Base-by-base conservation (phyloP, 2,888 invertebrate species). In the Brenthis ino region DNA sequence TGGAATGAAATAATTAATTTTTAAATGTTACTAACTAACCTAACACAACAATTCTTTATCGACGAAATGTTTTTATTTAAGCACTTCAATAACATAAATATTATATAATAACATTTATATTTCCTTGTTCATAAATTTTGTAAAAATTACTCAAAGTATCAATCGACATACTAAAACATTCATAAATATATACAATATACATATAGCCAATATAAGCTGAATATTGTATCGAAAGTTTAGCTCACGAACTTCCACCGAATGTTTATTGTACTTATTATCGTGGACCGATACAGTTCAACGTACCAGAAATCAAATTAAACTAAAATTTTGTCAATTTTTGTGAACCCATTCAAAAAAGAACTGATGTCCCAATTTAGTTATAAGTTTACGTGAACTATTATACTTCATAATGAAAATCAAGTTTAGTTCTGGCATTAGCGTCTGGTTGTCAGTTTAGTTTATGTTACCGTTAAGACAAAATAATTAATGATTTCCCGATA, bases 261-360 rank as follows among this genome's bases (percentile, higher is more conserved):
- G 88, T 91, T 91, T 91, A 85, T 84, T 76, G 83, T 81, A 76
- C 77, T 81, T 77, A 87, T 91, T 91, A 91, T 85, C 90, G 80
- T 81, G 74, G 69, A 68, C 76, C 82, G 83, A 76, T 83, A 56
- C 65, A 68, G 91, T 90, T 91, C 90, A 89, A 88, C 83, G 90
- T 85, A 81, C 89, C 85, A 81, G 73, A 76, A 72, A 74, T 76
- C 75, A 77, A 74, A 8, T 68, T 68, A 69, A 65, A 55, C 60
- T 57, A 60, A 63, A 50, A 70, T 67, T 71, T 71, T 57, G 64
- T 64, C 55, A 66, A 57, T 50, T 57, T 51, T 64, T 12, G 43
- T 43, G 13, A 63, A 37, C 37, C 16, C 51, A 51, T 61, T 50
- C 53, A 20, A 50, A 28, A 33, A 33, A 51, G 12, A 61, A 11